Evolutionary conservation across 2,113 vertebrate genomes (phyloP), one percentile per base, ranked within the genome.

Genomic region (Rynchops niger): DNA sequence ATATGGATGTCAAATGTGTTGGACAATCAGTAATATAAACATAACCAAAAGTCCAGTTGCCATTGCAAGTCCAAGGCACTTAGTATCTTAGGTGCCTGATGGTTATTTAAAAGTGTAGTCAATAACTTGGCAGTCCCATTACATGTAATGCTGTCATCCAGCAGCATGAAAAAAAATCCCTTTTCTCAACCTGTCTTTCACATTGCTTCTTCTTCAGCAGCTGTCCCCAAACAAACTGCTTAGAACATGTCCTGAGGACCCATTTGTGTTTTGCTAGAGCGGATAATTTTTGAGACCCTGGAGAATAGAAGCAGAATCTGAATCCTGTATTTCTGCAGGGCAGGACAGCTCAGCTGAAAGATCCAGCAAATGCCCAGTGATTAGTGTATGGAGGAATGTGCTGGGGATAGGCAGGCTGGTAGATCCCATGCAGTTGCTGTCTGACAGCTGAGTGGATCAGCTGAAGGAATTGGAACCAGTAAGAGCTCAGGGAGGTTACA

Each of bases 81-180:
- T 73, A 29, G 29, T n/a, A 55, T 5, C 15, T 65, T 36, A 26
- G 9, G 5, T 59, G 16, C 30, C 81, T 52, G 56, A 21, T 13
- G 9, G 12, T 38, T 66, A 23, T 66, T 77, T 77, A 66, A 42
- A 67, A 81, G 15, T 50, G 26, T 7, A 42, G 42, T 63, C n/a
- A 29, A 8, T 79, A 74, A 49, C 17, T 23, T 82, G n/a, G 4
- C 53, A 58, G 17, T 56, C 8, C 11, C n/a, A 50, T 36, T 8
- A 43, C 5, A 25, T 15, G 19, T 63, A 69, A 69, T 0, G 0
- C 32, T 67, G 30, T 45, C 52, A 74, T 26, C 7, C 4, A 52
- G 7, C 25, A 25, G 14, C 23, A 61, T 40, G 14, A 50, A 82
- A 81, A 53, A 29, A 6, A n/a, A 22, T 26, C 1, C 9, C 1